Percentiles rank a stretch among this genome's conserved stretches.
Evolutionary conservation across 2,888 invertebrate species (phyloP).

Genomic region (Helobdella robusta): DNA sequence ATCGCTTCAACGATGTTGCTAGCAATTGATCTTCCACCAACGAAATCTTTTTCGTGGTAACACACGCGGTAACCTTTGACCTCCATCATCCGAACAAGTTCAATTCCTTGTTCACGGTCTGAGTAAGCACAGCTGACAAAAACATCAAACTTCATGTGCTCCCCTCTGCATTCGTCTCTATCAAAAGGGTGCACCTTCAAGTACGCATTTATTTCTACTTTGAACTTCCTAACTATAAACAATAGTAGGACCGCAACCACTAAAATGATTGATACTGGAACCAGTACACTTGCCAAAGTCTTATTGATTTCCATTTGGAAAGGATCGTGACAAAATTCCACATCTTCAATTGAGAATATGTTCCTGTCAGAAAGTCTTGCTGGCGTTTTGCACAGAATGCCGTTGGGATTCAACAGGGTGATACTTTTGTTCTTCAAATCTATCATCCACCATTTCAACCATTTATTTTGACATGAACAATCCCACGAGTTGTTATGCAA

Average conservation of each 20-base stretch:
- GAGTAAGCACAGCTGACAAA: conserved; percentile 37
- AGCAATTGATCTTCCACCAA: conserved; percentile 34
- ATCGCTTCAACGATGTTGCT: conserved; percentile 33
- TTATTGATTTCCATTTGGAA: no score
- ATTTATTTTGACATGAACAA: conserved; percentile 17
- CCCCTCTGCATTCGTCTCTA: conserved; percentile 28
- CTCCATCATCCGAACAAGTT: conserved; percentile 32
- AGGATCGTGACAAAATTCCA: conserved; percentile 20
- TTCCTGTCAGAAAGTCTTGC: neutral
- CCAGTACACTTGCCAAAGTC: neutral
- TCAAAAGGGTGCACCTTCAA: conserved; percentile 29
- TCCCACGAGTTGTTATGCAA: conserved; percentile 21
- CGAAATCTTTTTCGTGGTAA: conserved; percentile 36
- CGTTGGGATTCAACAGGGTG: neutral
- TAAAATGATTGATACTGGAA: neutral
- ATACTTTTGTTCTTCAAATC: neutral
- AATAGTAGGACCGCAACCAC: neutral
- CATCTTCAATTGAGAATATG: conserved; percentile 18
- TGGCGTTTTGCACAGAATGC: conserved; percentile 22
- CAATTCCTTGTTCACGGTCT: conserved; percentile 25
- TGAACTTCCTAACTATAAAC: neutral
- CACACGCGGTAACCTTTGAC: conserved; percentile 32
- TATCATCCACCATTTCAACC: conserved; percentile 24
- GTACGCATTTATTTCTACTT: conserved; percentile 23
- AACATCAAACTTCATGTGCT: conserved; percentile 34